Base-by-base conservation (phyloP, 2,797 vertebrate genomes). In the Spinibarbus caldwelli region DNA sequence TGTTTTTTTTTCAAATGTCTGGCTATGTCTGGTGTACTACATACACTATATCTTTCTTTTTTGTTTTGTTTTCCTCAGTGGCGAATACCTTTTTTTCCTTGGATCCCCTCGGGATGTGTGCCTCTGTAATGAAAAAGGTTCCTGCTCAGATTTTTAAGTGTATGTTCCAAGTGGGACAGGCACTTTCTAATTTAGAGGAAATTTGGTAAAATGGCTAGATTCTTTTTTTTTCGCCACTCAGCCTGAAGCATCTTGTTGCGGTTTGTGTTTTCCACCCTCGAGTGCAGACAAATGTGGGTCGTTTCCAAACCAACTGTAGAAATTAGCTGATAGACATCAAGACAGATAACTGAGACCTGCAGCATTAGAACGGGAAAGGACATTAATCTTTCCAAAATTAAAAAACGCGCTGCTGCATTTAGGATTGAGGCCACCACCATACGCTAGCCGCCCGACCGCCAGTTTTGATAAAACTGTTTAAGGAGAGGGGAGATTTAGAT, bases 301-400 rank as follows among this genome's bases (percentile, higher is more conserved):
- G 91, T 95, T 95, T 94, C 92, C 93, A 92, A 90, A 93, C 92
- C 91, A 91, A 93, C 93, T 91, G 93, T 93, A 95, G 94, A 94
- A 95, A 96, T 96, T 93, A 93, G 90, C 94, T 96, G 97, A 97
- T 96, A 96, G 95, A 95, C 95, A 95, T 97, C 96, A 92, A 91
- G 90, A 90, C 88, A 93, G 96, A 97, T 97, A 97, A 96, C 95
- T 93, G 95, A 95, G 95, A 93, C 94, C 92, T 94, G 95, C 92
- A 95, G 95, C 95, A 93, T 95, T 96, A 94, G 95, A 94, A 95
- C 93, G 94, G 89, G 91, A 94, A 93, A 96, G 95, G 91, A 93
- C 97, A 99, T 99, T 97, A 96, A 99, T 99, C 97, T 98, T 97
- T 96, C 96, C 96, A 96, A 97, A 99, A 99, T 98, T 99, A 98